Conservation (phyloP, 2,113 vertebrate species). For the Isurus oxyrinchus region DNA sequence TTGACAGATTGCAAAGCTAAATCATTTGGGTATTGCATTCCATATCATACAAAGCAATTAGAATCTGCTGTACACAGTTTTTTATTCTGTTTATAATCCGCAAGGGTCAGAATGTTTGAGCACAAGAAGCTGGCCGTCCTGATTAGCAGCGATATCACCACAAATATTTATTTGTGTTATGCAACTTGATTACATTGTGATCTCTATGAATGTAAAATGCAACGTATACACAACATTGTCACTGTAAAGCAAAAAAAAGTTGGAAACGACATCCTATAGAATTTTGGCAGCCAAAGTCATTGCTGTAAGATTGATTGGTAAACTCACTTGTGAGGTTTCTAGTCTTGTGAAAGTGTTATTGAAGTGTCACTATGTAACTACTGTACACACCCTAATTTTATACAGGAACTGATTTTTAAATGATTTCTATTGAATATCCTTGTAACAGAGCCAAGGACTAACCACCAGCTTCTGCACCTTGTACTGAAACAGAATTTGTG, state of each 20-base stretch:
- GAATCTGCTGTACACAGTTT: background rate
- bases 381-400: constrained; percentile 33
- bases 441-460: constrained; percentile 30
- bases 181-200: constrained; percentile 29
- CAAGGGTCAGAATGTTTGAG: background rate
- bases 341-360: constrained; percentile 37
- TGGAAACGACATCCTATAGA: background rate
- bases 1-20: background rate
- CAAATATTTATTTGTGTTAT: constrained; percentile 6
- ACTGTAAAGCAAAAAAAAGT: constrained; percentile 18
- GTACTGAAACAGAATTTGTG: constrained; percentile 32
- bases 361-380: constrained; percentile 33
- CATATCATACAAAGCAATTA: background rate
- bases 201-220: constrained; percentile 36
- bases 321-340: constrained; percentile 31
- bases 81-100: constrained; percentile 28
- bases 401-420: constrained; percentile 35
- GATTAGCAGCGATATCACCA: background rate
- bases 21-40: background rate
- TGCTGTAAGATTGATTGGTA: constrained; percentile 36
- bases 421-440: constrained; percentile 30
- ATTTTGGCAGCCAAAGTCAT: constrained; percentile 20
- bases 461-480: constrained; percentile 36
- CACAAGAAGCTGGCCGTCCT: background rate
- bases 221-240: background rate